Base-by-base conservation (phyloP, 23 tunicate species). In the Phallusia fumigata region DNA sequence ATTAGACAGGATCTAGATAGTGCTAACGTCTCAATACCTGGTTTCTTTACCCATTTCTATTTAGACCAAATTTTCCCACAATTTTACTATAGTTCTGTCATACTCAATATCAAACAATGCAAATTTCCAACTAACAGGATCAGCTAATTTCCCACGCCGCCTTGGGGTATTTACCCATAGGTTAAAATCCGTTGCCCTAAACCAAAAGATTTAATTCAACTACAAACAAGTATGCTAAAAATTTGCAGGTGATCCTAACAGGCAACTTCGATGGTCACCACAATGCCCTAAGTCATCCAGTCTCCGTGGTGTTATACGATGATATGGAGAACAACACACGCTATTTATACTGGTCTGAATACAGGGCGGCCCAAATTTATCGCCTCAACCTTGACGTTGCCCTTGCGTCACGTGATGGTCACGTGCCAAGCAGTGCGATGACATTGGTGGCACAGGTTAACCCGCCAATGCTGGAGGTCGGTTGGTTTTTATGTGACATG, bases 341-440 rank as follows among this genome's bases (percentile, higher is more conserved):
- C 18, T 83, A 73, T 49, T 33, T 83, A 0, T 83, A 73, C 72
- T 83, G 86, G 86, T 73, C 86, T 0, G 86, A 83, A 34, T 83
- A 83, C 79, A 74, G 86, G 53, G 74, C 86, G 15, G 86, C 79
- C 0, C 65, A 83, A 26, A 33, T 83, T 19, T 47, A 73, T 65
- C 86, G 86, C 24, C 79, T 83, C n/a, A 83, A 83, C 72, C 80
- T 58, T 13, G 69, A 58, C 28, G 11, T 58, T 8, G 69, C 69
- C 5, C 26, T 58, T 22, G 16, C 69, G 15, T 22, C 69, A 21
- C 8, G 28, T 58, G 69, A 58, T 16, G 69, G 69, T 58, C 69
- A 58, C 69, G 69, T 58, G 69, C 69, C 69, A 58, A 58, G 13
- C 28, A 58, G 69, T 24, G 69, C 69, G 26, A 22, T 58, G 69